phyloP scores from a whole-genome alignment of 1,140 invertebrate species.

The Saccostrea glomerata region DNA sequence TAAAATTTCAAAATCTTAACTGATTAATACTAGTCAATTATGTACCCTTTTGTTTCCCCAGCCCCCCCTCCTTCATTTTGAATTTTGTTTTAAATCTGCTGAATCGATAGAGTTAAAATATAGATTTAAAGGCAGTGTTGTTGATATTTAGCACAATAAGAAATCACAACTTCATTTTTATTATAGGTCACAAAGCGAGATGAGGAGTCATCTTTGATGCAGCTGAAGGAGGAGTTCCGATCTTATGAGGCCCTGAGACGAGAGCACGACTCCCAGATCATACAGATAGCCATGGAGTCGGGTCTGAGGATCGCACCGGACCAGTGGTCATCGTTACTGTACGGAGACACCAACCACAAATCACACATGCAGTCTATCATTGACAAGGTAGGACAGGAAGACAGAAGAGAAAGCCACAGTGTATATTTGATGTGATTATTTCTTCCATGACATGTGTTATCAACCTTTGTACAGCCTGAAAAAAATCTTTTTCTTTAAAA shows the following conservation, averaged over 20 bases:
- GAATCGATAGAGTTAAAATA: no score
- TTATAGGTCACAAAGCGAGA: conserved; percentile 95
- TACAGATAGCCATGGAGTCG: conserved; percentile 94
- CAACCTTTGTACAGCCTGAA: no score
- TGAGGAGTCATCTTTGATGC: conserved; percentile 98
- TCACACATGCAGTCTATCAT: conserved; percentile 99
- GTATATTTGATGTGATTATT: no score
- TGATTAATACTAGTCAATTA: background rate
- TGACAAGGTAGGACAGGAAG: conserved; percentile 79
- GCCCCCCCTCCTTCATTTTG: no score
- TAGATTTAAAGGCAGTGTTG: no score
- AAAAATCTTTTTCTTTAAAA: no score
- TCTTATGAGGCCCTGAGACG: conserved; percentile 94
- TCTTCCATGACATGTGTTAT: no score
- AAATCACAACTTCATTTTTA: background rate
- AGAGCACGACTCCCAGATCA: conserved; percentile 96
- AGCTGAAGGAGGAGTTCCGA: conserved; percentile 97
- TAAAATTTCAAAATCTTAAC: background rate
- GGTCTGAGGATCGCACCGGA: conserved; percentile 97
- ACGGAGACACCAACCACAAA: conserved; percentile 96
- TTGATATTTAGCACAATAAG: no score
- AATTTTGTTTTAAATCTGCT: no score
- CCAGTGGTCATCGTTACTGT: conserved; percentile 97
- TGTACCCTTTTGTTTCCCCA: background rate
- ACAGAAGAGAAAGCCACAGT: background rate